A percentile compares a stretch with the other conserved stretches of the same genome.
Evolutionary conservation across 2,797 vertebrate species (phyloP).

Genomic region (Platyrinchus mystaceus): DNA sequence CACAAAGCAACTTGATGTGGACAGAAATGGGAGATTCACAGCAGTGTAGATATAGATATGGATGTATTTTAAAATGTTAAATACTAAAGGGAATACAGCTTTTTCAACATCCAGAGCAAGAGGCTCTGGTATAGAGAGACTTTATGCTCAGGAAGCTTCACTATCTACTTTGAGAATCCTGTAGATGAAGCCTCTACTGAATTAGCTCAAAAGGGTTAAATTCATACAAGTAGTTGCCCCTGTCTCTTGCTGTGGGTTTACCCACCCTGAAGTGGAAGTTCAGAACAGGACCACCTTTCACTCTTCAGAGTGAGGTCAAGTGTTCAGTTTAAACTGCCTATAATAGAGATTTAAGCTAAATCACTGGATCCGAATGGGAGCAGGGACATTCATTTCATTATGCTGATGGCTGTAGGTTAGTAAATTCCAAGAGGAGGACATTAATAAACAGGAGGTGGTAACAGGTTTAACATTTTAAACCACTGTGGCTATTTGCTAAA

Average conservation of each 20-base stretch:
- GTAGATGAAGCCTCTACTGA: background rate
- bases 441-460: background rate
- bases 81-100: background rate
- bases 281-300: background rate
- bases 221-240: background rate
- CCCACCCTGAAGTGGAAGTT: background rate
- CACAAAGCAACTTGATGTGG: background rate
- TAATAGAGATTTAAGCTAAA: background rate
- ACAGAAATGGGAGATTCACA: background rate
- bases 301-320: background rate
- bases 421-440: background rate
- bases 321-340: background rate
- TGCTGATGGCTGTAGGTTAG: background rate
- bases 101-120: background rate
- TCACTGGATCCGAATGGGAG: background rate
- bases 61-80: background rate
- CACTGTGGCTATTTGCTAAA: background rate
- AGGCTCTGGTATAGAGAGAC: background rate
- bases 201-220: background rate
- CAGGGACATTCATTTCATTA: background rate
- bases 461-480: background rate
- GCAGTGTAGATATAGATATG: accelerated
- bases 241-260: background rate
- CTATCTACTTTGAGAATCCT: background rate
- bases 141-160: background rate